Evolutionary conservation across 2,797 vertebrate species (phyloP), one percentile per base, ranked within the genome.

Genomic region (Hypotaenidia okinawae): DNA sequence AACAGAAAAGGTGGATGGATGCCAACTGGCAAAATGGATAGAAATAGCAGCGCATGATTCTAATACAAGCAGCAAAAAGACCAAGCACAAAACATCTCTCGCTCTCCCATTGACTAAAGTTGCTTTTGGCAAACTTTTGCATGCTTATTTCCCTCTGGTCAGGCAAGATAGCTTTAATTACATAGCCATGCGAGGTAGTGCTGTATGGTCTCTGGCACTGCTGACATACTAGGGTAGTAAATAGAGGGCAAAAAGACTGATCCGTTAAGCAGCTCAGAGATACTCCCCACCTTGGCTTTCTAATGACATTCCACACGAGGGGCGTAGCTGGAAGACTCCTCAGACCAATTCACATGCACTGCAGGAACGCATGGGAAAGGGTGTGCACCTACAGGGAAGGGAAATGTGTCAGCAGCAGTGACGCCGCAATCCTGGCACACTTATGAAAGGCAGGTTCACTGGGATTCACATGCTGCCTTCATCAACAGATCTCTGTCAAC

Each of bases 21-120:
- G 98, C 98, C 98, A 99, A 87, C 4, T 98, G 98, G 98, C 98
- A 98, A 95, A 90, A 95, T 89, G 75, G 94, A 94, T 89, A 90
- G 96, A 96, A 98, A 97, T 93, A 97, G 97, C 97, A 97, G 96
- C 41, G 74, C 92, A 95, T 97, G 96, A 97, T 96, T 97, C 98
- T 98, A 97, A 97, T 96, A 97, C 87, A 96, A 98, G 97, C 97
- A 96, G 96, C 96, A 94, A 97, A 95, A 97, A 97, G 96, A 95
- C 95, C 84, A 92, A 86, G 94, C 93, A 79, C 81, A 96, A 97
- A 96, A 89, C 94, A 91, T 93, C 58, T 68, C 80, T 74, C 93
- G 33, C 87, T 76, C 74, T 81, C 84, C 84, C 95, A 95, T 16
- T 95, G 96, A 96, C 86, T 80, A 87, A 93, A 66, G 90, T 84